Percentiles rank a stretch among this genome's conserved stretches.
Conservation (phyloP, 2,888 invertebrate species). For the Balanococcus diminutus region DNA sequence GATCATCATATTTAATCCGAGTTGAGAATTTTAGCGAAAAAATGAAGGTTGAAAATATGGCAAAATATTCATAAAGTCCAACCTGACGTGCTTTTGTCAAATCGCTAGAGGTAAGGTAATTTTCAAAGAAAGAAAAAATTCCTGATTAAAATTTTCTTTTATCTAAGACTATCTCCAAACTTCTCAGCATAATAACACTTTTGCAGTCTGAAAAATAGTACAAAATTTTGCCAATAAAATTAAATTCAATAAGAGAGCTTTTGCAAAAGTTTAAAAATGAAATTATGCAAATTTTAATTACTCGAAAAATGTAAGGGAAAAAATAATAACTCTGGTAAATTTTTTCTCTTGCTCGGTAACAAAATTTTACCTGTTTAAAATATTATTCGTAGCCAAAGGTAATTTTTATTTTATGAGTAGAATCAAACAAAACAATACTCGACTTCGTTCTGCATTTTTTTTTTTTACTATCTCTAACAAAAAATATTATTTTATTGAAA, state of each 20-base stretch:
- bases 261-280: neutral
- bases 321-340: constrained; percentile 8
- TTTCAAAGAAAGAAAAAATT: constrained; percentile 11
- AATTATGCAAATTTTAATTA: constrained; percentile 24
- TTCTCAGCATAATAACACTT: neutral
- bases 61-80: constrained; percentile 18
- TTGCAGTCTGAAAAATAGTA: neutral
- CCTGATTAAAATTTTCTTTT: constrained; percentile 8
- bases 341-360: neutral
- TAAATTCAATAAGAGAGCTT: constrained; percentile 17
- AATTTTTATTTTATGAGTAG: neutral
- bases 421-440: neutral
- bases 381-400: neutral
- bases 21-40: neutral
- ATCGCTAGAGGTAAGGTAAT: neutral
- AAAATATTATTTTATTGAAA: neutral
- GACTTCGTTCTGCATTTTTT: too few relatives aligned
- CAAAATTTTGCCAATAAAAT: neutral
- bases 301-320: neutral
- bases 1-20: neutral
- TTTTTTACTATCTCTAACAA: too few relatives aligned
- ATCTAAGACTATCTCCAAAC: neutral
- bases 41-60: neutral
- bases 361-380: neutral
- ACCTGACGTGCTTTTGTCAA: neutral